Percentiles rank a stretch among this genome's conserved stretches.
Conservation (phyloP, 2,888 invertebrate species). For the Ormyrus rosae region DNA sequence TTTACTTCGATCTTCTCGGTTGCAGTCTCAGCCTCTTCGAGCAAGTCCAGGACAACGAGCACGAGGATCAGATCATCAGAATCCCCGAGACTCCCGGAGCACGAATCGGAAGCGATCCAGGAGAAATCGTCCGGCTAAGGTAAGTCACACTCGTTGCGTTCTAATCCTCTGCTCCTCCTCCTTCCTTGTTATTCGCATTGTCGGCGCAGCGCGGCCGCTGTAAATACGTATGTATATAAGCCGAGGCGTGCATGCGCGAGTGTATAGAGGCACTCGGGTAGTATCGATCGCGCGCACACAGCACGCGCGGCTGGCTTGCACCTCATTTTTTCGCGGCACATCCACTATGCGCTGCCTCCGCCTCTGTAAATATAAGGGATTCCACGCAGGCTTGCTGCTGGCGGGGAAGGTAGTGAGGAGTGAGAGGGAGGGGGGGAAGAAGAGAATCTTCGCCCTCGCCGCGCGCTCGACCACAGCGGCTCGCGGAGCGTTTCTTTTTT, state of each 20-base stretch:
- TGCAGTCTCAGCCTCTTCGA: neutral
- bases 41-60: neutral
- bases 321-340: too few relatives aligned
- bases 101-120: neutral
- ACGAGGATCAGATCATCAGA: neutral
- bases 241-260: neutral
- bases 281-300: slow-evolving; percentile 28
- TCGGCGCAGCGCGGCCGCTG: neutral
- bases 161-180: slow-evolving; percentile 8
- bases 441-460: too few relatives aligned
- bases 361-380: neutral
- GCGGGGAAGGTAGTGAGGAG: too few relatives aligned
- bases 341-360: neutral
- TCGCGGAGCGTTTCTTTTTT: neutral
- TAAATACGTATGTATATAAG: slow-evolving; percentile 13
- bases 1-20: neutral
- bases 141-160: slow-evolving; percentile 8
- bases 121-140: neutral
- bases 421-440: too few relatives aligned
- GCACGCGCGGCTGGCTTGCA: neutral
- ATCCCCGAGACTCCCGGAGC: neutral
- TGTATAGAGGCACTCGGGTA: neutral
- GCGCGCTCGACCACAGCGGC: neutral
- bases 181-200: slow-evolving; percentile 17
- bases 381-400: too few relatives aligned